Evolutionary conservation across 2,888 invertebrate genomes (phyloP).

Genomic region (Acanthosepion pharaonis): DNA sequence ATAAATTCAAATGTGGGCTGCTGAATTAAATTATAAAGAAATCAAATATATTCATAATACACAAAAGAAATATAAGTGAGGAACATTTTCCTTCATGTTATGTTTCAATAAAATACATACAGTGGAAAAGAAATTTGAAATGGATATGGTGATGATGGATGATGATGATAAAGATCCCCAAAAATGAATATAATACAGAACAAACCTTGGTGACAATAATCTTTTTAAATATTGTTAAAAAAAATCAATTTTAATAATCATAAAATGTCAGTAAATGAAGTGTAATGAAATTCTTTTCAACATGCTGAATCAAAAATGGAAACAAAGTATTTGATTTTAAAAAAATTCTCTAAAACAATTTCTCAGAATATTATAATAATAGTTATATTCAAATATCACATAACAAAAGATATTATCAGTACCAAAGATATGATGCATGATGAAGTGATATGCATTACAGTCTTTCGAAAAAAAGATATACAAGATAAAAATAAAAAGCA

Average conservation of each 20-base stretch:
- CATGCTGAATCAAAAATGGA: not conserved
- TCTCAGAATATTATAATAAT: not conserved
- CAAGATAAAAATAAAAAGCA: not conserved
- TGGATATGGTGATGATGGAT: not conserved
- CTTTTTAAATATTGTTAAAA: not conserved
- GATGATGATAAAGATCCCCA: not conserved
- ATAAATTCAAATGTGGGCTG: not conserved
- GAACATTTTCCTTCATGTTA: not conserved
- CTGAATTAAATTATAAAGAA: not conserved
- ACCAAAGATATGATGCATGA: not conserved
- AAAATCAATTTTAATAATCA: not conserved
- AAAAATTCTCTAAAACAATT: not conserved
- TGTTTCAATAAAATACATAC: not conserved
- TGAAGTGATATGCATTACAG: not conserved
- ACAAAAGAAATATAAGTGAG: not conserved
- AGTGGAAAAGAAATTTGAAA: not conserved
- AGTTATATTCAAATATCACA: not conserved
- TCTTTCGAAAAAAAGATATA: not conserved
- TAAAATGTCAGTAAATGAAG: not conserved
- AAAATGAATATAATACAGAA: not conserved
- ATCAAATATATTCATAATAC: not conserved
- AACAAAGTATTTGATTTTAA: not conserved
- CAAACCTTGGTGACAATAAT: not conserved
- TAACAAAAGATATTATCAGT: not conserved
- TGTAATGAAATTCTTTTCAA: not conserved